Conservation (phyloP, 2,797 vertebrate species). For the Oryzias dopingdopingensis region DNA sequence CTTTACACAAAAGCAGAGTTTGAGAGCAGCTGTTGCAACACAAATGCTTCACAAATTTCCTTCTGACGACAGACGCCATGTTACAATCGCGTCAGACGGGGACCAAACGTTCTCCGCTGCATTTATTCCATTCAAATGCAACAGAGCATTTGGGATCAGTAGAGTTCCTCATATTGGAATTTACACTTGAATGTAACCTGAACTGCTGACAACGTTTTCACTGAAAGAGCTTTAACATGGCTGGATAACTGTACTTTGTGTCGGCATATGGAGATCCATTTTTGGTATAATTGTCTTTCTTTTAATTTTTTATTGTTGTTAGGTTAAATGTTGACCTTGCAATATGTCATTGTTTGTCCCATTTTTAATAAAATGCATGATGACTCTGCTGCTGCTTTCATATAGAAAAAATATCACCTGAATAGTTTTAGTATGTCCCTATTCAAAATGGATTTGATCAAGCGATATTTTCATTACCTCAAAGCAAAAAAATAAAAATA, state of each 20-base stretch:
- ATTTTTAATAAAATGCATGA: slow-evolving; percentile 78
- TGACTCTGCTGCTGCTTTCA: slow-evolving; percentile 17
- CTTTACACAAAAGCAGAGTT: slow-evolving; percentile 52
- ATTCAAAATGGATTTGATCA: not conserved
- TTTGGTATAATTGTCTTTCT: slow-evolving; percentile 42
- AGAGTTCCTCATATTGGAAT: slow-evolving; percentile 67
- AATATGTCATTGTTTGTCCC: slow-evolving; percentile 58
- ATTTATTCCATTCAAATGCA: slow-evolving; percentile 32
- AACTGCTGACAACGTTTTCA: slow-evolving; percentile 59
- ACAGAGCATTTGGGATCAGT: slow-evolving; percentile 14
- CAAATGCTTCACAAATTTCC: slow-evolving; percentile 17
- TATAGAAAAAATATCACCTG: not conserved
- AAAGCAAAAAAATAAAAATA: too few relatives aligned
- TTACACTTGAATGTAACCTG: slow-evolving; percentile 79
- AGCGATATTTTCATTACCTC: too few relatives aligned
- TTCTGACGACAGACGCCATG: slow-evolving; percentile 32
- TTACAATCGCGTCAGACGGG: slow-evolving; percentile 55
- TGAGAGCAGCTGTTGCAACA: slow-evolving; percentile 26
- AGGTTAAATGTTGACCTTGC: slow-evolving; percentile 58
- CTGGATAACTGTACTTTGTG: slow-evolving; percentile 49
- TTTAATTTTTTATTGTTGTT: slow-evolving; percentile 44
- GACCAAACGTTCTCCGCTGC: slow-evolving; percentile 47
- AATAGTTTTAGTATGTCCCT: not conserved
- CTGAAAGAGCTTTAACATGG: slow-evolving; percentile 67
- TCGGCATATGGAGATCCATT: slow-evolving; percentile 40